phyloP scores from a whole-genome alignment of 2,797 vertebrate genomes.

The Momotus momota region DNA sequence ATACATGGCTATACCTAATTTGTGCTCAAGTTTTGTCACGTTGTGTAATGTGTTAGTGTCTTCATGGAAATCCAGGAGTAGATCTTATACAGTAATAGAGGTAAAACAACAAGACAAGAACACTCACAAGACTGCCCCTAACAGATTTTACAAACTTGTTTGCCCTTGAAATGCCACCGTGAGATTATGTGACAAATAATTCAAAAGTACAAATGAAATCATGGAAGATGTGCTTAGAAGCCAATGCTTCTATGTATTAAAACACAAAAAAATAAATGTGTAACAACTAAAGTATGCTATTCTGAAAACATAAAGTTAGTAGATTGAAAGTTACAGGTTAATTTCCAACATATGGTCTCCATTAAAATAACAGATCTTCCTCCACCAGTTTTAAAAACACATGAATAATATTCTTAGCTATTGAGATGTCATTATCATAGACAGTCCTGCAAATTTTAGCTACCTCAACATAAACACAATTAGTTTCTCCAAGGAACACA shows the following conservation, averaged over 20 bases:
- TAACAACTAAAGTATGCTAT: not conserved
- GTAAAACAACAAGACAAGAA: not conserved
- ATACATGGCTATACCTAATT: not conserved
- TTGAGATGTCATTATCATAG: not conserved
- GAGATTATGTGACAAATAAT: not conserved
- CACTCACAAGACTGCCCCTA: not conserved
- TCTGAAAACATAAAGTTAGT: not conserved
- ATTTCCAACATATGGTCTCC: not conserved
- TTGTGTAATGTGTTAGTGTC: not conserved
- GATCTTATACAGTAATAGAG: not conserved
- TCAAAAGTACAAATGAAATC: not conserved
- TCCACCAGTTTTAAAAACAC: slow-evolving; percentile 1
- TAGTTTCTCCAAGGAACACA: not conserved
- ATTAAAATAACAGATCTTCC: not conserved
- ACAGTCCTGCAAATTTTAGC: slow-evolving; percentile 8
- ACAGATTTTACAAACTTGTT: not conserved
- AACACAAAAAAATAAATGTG: not conserved
- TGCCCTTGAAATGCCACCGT: not conserved
- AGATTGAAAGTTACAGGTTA: not conserved
- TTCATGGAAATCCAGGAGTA: not conserved
- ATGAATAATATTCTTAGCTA: not conserved
- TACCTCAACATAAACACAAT: not conserved
- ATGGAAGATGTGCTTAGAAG: not conserved
- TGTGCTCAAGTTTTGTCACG: not conserved
- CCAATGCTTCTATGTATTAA: not conserved